These are phyloP conservation scores for Prinia subflava DNA, from an alignment of 2,113 vertebrate genomes.

Conservation along the genomic window DNA sequence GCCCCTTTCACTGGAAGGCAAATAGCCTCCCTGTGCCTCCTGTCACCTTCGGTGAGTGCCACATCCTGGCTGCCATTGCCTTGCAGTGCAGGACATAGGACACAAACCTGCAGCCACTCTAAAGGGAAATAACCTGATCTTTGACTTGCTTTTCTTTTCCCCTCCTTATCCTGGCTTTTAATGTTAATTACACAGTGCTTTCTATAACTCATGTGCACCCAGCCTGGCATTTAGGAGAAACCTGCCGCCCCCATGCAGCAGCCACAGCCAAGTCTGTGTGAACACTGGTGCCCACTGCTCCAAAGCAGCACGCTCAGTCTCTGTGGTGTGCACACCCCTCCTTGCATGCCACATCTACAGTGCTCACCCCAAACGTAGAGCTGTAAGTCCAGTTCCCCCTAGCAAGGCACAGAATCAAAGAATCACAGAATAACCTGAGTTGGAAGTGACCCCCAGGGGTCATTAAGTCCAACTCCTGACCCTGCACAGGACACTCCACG, in stretches of 20 bases:
- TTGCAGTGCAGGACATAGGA: not conserved
- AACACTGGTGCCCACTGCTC: not conserved
- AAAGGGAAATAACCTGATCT: not conserved
- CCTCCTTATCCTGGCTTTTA: not conserved
- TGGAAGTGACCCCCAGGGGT: not conserved
- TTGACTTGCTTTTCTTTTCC: not conserved
- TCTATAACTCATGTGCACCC: not conserved
- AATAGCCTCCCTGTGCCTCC: not conserved
- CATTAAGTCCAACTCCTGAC: not conserved
- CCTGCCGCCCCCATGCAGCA: accelerated
- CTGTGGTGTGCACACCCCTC: not conserved
- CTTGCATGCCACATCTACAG: not conserved
- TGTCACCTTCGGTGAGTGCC: not conserved
- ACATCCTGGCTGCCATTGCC: not conserved
- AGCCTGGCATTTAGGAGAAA: not conserved
- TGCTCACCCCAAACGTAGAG: not conserved
- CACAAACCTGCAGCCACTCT: not conserved
- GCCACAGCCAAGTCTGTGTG: not conserved
- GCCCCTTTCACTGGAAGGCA: not conserved
- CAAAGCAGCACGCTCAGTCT: not conserved
- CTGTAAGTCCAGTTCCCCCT: not conserved
- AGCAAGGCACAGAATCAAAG: not conserved
- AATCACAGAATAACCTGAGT: not conserved
- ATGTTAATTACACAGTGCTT: not conserved
- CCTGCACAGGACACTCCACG: not conserved